These are phyloP conservation scores for Trichosurus vulpecula DNA, from an alignment of 2,797 vertebrate genomes.

Conservation along the genomic window DNA sequence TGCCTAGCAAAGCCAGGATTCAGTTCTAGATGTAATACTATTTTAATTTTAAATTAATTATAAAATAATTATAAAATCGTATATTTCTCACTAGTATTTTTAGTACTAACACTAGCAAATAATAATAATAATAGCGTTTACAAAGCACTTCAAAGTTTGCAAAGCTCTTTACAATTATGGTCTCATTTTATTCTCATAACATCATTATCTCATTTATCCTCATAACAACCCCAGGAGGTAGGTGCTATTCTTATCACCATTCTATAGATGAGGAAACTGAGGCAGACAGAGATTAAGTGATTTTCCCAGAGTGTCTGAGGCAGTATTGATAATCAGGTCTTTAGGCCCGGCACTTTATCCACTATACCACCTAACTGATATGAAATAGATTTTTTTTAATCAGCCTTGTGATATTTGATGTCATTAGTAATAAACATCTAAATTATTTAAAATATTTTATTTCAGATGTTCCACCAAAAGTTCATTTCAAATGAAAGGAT, in stretches of 20 bases:
- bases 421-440: not conserved
- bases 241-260: not conserved
- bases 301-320: not conserved
- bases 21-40: not conserved
- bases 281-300: not conserved
- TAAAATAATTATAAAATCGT: not conserved
- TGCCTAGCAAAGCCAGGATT: not conserved
- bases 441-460: not conserved
- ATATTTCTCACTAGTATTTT: not conserved
- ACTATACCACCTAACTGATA: not conserved
- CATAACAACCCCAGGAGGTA: not conserved
- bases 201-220: not conserved
- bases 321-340: not conserved
- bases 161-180: not conserved
- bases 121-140: not conserved
- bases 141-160: not conserved
- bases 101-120: not conserved
- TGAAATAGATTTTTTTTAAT: not conserved
- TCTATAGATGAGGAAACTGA: not conserved
- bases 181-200: not conserved
- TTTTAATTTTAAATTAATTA: not conserved
- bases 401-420: not conserved
- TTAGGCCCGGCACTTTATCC: not conserved
- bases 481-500: not conserved
- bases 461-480: not conserved